Base-by-base conservation (phyloP, 2,113 vertebrate species). In the Chaetura pelagica region DNA sequence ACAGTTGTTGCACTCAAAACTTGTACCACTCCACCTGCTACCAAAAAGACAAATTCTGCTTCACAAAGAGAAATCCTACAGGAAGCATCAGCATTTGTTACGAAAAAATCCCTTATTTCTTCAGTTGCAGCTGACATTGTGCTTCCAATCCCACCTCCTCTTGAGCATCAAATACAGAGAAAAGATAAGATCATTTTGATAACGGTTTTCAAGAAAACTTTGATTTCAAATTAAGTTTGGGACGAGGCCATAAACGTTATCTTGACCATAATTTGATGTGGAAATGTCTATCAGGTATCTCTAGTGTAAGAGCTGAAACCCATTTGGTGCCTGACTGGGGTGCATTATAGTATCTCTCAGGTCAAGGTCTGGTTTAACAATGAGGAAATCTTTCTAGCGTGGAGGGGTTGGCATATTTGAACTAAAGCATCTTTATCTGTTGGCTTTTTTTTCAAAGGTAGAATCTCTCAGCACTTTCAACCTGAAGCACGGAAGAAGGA, bases 301-400 rank as follows among this genome's bases (percentile, higher is more conserved):
- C 35, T 19, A 12, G 4, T n/a, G 72, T 72, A 85, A 78, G 71
- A 85, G 32, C 12, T 42, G 67, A 82, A 82, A 55, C 24, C 13
- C 62, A 24, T 52, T 64, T 87, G 78, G 27, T 74, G 66, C 84
- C 59, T 72, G 38, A 26, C 46, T 84, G 44, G 32, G 62, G 73
- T 66, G 19, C 73, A 34, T 35, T 69, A 12, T 8, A 64, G 30
- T 35, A 93, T 93, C 80, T 71, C 67, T 83, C 58, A 85, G 92
- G 92, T 95, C 94, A 88, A 90, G 71, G 82, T 88, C 88, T 95
- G 75, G 46, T 85, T 87, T 78, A 94, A 74, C 57, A 75, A 85
- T 34, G 67, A 92, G 79, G 86, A 97, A 97, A 92, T 90, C 67
- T 88, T 94, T 85, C 54, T 91, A 54, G 79, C 85, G 90, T 73